phyloP scores from a whole-genome alignment of 2,113 vertebrate species.

The Gavia stellata region DNA sequence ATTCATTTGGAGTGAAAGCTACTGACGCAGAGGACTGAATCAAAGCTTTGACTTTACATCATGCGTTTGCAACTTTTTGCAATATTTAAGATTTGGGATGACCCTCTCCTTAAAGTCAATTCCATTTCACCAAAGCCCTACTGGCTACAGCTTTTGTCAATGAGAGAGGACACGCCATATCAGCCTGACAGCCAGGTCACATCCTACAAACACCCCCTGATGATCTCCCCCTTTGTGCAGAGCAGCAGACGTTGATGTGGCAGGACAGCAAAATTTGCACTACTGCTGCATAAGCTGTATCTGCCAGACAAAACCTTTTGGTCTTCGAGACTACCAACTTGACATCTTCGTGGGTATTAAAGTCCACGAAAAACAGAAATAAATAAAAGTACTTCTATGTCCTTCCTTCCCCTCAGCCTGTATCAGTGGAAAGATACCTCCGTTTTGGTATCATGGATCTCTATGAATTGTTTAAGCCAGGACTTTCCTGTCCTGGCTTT shows the following conservation, averaged over 20 bases:
- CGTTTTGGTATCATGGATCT: background rate
- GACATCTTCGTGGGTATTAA: background rate
- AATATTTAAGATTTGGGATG: background rate
- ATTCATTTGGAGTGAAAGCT: background rate
- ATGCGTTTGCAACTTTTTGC: background rate
- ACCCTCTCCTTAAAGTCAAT: background rate
- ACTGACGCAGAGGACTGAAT: background rate
- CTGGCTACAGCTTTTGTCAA: background rate
- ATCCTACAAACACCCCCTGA: background rate
- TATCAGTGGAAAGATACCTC: background rate
- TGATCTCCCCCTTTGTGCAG: background rate
- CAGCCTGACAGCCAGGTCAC: constrained; percentile 13
- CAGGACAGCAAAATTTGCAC: background rate
- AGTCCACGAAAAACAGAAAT: background rate
- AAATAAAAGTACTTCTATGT: background rate
- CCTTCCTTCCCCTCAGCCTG: background rate
- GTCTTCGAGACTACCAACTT: background rate
- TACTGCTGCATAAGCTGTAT: background rate
- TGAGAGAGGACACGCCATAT: background rate
- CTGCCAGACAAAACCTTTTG: background rate
- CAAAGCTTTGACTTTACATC: background rate
- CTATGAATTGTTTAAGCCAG: background rate
- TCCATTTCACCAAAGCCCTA: background rate
- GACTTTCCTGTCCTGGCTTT: background rate
- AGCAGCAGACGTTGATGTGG: background rate